Conservation (phyloP, 2,797 vertebrate genomes). For the Linurgus olivaceus region DNA sequence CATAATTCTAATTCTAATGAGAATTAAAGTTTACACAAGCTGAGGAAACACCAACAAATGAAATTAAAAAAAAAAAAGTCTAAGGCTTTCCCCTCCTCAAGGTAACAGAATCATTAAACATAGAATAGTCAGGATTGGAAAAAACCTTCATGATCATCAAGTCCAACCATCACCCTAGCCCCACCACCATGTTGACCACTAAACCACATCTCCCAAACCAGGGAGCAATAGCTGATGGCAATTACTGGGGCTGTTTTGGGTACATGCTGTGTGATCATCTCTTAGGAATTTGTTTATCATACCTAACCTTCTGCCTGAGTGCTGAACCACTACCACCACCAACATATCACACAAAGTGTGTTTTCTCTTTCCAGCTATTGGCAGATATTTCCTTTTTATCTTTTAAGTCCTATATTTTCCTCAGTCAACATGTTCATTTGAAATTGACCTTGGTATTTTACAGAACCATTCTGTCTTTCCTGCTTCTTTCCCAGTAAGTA, state of each 20-base stretch:
- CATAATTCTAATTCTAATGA: neutral
- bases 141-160: neutral
- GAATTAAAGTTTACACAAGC: neutral
- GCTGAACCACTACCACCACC: neutral
- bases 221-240: neutral
- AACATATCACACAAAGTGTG: neutral
- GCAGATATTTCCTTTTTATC: neutral
- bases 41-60: neutral
- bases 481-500: neutral
- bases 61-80: neutral
- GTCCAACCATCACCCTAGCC: neutral
- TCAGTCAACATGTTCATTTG: neutral
- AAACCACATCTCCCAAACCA: neutral
- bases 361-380: neutral
- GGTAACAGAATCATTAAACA: neutral
- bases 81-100: neutral
- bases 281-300: neutral
- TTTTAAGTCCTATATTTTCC: neutral
- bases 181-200: neutral
- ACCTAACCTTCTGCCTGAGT: neutral
- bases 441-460: neutral
- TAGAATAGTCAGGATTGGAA: neutral
- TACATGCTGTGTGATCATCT: neutral
- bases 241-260: neutral
- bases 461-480: neutral